A percentile compares a stretch with the other conserved stretches of the same genome.
Evolutionary conservation across 2,888 invertebrate species (phyloP).

Genomic region (Heteromurus nitidus): DNA sequence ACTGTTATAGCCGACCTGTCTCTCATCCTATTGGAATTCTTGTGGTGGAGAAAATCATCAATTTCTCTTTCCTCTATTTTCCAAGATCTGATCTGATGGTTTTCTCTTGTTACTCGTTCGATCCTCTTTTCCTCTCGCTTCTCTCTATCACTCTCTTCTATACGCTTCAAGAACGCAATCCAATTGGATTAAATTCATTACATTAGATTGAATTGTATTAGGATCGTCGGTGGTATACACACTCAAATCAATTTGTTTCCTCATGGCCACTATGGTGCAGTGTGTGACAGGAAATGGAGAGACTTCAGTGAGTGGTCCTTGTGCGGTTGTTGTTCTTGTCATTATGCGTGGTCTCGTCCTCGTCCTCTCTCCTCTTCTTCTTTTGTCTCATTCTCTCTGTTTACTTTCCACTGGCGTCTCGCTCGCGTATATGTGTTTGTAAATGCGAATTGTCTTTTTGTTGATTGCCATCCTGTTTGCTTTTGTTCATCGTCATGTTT

Average conservation of each 20-base stretch:
- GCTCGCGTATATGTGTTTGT: not conserved
- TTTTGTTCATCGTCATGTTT: constrained; percentile 4
- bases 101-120: constrained; percentile 12
- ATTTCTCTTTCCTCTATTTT: constrained; percentile 23
- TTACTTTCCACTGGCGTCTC: not conserved
- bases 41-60: constrained; percentile 24
- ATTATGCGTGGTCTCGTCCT: constrained; percentile 20
- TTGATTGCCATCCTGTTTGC: constrained; percentile 39
- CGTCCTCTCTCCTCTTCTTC: not conserved
- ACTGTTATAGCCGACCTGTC: not conserved
- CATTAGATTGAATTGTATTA: constrained; percentile 56
- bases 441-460: constrained; percentile 34
- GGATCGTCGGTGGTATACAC: constrained; percentile 26
- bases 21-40: constrained; percentile 5
- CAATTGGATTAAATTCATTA: constrained; percentile 66
- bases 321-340: constrained; percentile 11
- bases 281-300: constrained; percentile 46
- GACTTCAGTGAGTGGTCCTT: constrained; percentile 19
- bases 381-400: not conserved
- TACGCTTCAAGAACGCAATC: constrained; percentile 50
- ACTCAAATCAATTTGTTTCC: constrained; percentile 58
- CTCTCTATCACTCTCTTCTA: constrained; percentile 15
- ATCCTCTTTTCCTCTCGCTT: not conserved
- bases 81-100: constrained; percentile 17
- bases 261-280: constrained; percentile 8